Evolutionary conservation across 2,113 vertebrate genomes (phyloP), one percentile per base, ranked within the genome.

Genomic region (Lonchura striata): DNA sequence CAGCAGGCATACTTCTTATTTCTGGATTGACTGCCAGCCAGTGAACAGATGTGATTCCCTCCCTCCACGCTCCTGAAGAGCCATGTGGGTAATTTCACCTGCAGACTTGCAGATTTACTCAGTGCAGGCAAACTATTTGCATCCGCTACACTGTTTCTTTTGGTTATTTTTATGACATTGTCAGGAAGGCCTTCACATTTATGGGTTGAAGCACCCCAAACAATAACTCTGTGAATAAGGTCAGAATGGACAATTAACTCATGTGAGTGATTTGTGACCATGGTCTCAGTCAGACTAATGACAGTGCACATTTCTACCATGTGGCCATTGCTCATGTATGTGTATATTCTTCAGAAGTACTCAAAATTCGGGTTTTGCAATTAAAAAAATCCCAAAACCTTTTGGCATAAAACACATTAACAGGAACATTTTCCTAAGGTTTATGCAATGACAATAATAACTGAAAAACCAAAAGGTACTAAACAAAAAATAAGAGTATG

Each of bases 1-100:
- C 94, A 94, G 94, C 79, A 90, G 96, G 92, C 76, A 95, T 10
- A 49, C 37, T 85, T 89, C 86, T 96, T 88, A 80, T 77, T 97
- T 86, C 71, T 74, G 77, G 91, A 91, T 56, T 95, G 93, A 94
- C 81, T 93, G 61, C 63, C 77, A 95, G 77, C 39, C 63, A 66
- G 75, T 49, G 88, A 96, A 84, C 47, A 91, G 82, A 91, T 86
- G 81, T 85, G 69, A 94, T 91, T 95, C 74, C 50, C 56, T 94
- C 61, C 49, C 39, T 77, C 68, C 69, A 25, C 56, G 28, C 63
- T 96, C 41, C 74, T 76, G 72, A 82, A 94, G 66, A 78, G 64
- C 39, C 24, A 10, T 11, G 59, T 0, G 9, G 42, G 69, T 70
- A 89, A 74, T 85, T 86, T 68, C 39, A 92, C 82, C 82, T 80